These are phyloP conservation scores for Callipepla squamata DNA, from an alignment of 2,113 vertebrate species.

Conservation along the genomic window DNA sequence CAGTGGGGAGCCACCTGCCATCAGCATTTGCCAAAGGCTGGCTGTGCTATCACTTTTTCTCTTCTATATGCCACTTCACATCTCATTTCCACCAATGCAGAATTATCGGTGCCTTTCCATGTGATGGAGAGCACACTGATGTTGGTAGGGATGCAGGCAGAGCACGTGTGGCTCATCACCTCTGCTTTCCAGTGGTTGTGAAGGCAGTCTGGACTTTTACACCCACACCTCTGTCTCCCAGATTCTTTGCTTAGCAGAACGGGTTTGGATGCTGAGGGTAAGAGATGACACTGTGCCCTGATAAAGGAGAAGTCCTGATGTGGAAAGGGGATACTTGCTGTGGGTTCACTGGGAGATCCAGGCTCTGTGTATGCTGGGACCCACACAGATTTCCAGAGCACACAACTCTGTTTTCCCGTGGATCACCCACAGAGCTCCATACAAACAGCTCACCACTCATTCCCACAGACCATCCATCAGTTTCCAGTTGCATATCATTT, in stretches of 20 bases:
- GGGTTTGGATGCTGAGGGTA: not conserved
- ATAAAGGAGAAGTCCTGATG: not conserved
- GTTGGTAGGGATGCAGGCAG: not conserved
- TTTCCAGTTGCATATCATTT: not conserved
- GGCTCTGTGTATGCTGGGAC: fast-evolving
- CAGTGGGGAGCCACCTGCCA: fast-evolving
- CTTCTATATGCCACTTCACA: not conserved
- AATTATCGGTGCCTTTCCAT: not conserved
- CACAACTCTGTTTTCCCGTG: not conserved
- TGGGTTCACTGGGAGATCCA: not conserved
- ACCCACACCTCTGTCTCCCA: not conserved
- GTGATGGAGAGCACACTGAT: not conserved
- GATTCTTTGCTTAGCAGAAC: not conserved
- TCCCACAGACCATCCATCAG: not conserved
- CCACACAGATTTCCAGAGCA: not conserved
- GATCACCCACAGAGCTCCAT: fast-evolving
- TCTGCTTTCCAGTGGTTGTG: no score
- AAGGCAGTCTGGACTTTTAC: not conserved
- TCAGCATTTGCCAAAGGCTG: not conserved
- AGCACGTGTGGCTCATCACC: not conserved
- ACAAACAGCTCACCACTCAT: not conserved
- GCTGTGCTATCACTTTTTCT: not conserved
- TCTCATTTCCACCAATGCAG: not conserved
- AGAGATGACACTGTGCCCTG: not conserved
- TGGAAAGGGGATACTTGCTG: not conserved